Base-by-base conservation (phyloP, 2,113 vertebrate genomes). In the Anolis carolinensis region DNA sequence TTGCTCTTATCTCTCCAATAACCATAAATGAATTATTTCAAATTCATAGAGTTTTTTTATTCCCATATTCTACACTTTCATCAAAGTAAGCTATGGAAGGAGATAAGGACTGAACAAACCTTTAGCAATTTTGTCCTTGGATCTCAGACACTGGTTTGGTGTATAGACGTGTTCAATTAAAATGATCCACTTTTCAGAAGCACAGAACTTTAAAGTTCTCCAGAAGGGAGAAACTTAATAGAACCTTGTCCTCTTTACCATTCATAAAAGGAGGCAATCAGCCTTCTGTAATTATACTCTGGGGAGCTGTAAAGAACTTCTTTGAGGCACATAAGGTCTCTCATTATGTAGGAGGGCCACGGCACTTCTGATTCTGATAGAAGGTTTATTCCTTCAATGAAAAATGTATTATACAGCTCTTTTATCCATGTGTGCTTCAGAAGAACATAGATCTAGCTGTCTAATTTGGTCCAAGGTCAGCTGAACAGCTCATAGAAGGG, bases 261-360 rank as follows among this genome's bases (percentile, higher is more conserved):
- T 94, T 95, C 84, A 93, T 91, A 92, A 94, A 93, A 82, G 44
- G 34, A 59, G 50, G 75, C 78, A 93, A 93, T 94, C 94, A 95
- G 90, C 83, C 73, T 86, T 82, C 25, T 27, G 70, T 89, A 92
- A 95, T 92, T 93, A 92, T 59, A 55, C 71, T 52, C 84, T 70
- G 20, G 72, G 75, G 91, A 91, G 72, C 82, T 89, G 14, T 62
- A 93, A 93, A 95, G 68, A 79, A 85, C 81, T 30, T 89, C 52
- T 63, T 84, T 90, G 81, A 9, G 6, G 5, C 13, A 2, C 76
- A 81, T 85, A 87, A 87, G 78, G 2, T 77, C 80, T 91, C 44
- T 50, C 81, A 68, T 87, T 92, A 84, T 34, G 20, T 74, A 83
- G 59, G 88, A 93, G 81, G 75, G 27, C 1, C 89, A 85, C 65